Evolutionary conservation across 2,113 vertebrate species (phyloP), one percentile per base, ranked within the genome.

Genomic region (Cottus gobio): DNA sequence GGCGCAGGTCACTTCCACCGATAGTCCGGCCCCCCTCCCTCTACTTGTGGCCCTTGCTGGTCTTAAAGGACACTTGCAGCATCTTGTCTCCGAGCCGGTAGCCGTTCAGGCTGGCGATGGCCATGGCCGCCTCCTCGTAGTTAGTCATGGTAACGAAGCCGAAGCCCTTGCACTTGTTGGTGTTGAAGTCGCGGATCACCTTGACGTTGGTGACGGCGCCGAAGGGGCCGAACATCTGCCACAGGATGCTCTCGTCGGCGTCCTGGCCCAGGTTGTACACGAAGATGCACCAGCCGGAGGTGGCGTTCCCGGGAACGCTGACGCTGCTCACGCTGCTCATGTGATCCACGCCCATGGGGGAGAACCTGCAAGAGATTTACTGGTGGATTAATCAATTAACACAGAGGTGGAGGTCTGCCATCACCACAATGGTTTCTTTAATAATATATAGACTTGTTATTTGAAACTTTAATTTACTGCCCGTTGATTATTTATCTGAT

Each of bases 141-240:
- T 99, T 99, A 86, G 97, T 97, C 98, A 99, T 99, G 94, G 98
- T 99, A 90, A 99, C 98, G 94, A 99, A 99, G 90, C 98, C 98
- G 91, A 99, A 99, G 88, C 98, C 98, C 95, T 99, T 99, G 96
- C 98, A 99, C 96, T 99, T 99, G 96, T 99, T 99, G 96, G 97
- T 99, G 96, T 98, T 99, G 96, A 99, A 99, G 94, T 99, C 97
- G 71, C 97, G 97, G 93, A 99, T 99, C 91, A 99, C 98, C 93
- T 99, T 99, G 90, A 99, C 98, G 87, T 99, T 99, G 92, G 97
- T 99, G 94, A 99, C 98, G 0, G 98, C 97, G 12, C 98, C 98
- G 77, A 99, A 99, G 70, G 98, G 98, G 77, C 98, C 98, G 79
- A 99, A 99, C 97, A 99, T 99, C 96, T 99, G 98, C 98, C 98